Base-by-base conservation (phyloP, 2,113 vertebrate species). In the Condylura cristata region DNA sequence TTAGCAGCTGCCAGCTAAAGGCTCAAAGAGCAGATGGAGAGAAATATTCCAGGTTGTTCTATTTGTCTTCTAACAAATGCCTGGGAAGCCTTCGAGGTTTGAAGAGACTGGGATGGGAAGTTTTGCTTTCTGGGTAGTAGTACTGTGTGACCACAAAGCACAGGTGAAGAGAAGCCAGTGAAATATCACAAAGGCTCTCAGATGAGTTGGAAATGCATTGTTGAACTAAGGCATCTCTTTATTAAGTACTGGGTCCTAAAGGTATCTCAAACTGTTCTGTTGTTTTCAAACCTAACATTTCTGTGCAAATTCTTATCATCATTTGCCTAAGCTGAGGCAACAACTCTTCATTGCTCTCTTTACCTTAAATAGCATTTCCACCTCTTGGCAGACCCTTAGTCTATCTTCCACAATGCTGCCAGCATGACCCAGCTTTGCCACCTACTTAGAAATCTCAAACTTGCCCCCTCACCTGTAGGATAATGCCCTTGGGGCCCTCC, bases 21-120 rank as follows among this genome's bases (percentile, higher is more conserved):
- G 46, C 82, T 95, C 74, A 48, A 75, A 70, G 74, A 92, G 79
- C 94, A 94, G 60, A 83, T 89, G 91, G 95, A 32, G 34, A 76
- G 79, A 96, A 80, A 51, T 8, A 37, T 8, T 83, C 70, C 93
- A 94, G 74, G 44, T 89, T 80, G 34, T 63, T 83, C 58, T 82
- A 68, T 34, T 75, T 0, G 0, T 65, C 83, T 96, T 92, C 95
- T 83, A 94, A 41, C 58, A 94, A 68, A 32, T 41, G 14, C 70
- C 70, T 41, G 32, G 83, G 63, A 92, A 81, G 46, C 18, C 44
- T 79, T 88, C 85, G 61, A 92, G 88, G 81, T 71, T 88, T 61
- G 51, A 51, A 79, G 41, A 71, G 37, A 65, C 26, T 17, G 12
- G 18, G 10, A 4, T 74, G 34, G 58, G 26, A 51, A 4, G 53